These are phyloP conservation scores for Spatulosminthurus flaviceps DNA, from an alignment of 2,888 invertebrate species.

Conservation along the genomic window DNA sequence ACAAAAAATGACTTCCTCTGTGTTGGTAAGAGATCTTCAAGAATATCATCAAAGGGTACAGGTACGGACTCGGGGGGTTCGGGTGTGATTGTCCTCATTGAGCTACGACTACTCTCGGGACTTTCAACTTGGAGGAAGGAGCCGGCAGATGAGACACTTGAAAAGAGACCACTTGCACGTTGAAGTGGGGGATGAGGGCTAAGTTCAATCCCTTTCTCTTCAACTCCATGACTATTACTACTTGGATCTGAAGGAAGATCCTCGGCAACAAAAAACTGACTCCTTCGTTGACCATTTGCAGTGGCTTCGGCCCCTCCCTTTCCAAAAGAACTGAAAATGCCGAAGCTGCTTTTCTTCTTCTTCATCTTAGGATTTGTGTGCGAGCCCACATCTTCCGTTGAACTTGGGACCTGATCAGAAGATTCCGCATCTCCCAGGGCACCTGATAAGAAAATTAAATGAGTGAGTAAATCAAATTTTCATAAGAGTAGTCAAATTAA, in stretches of 20 bases:
- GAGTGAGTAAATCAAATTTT: not conserved
- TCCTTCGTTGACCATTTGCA: not conserved
- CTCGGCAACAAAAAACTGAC: conserved; percentile 37
- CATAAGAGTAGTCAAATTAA: no score
- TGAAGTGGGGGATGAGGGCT: no score
- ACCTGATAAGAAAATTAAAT: not conserved
- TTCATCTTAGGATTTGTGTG: conserved; percentile 29
- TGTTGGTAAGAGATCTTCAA: conserved; percentile 55
- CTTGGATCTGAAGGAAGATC: conserved; percentile 1
- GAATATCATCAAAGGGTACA: conserved; percentile 57
- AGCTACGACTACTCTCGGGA: not conserved
- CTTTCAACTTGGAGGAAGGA: not conserved
- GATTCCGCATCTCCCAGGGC: conserved; percentile 62
- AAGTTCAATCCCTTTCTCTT: no score
- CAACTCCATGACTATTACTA: no score
- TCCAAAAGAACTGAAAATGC: conserved; percentile 65
- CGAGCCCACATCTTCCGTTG: conserved; percentile 56
- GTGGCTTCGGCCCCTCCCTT: conserved; percentile 59
- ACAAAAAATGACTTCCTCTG: conserved; percentile 68
- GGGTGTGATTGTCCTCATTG: not conserved
- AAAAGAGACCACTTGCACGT: no score
- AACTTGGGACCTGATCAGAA: conserved; percentile 60
- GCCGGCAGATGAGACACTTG: not conserved
- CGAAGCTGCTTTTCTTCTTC: conserved; percentile 42
- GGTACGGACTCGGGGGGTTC: not conserved